Conservation (phyloP, 1,140 invertebrate genomes). For the Drosophila equinoxialis region DNA sequence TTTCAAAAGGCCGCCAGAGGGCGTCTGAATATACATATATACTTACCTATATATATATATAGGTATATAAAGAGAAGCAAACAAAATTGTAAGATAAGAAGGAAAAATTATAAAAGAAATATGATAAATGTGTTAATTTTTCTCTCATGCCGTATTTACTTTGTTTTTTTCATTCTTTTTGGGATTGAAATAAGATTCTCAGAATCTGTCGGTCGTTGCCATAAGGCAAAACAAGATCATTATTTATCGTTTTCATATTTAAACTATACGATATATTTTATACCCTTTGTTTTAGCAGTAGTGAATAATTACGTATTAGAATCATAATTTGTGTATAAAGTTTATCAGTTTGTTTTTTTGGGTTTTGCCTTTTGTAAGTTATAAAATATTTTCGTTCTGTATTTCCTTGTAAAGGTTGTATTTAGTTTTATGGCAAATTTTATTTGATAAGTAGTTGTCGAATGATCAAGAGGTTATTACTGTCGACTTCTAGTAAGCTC, state of each 20-base stretch:
- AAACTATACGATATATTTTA: background rate
- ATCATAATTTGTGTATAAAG: too few relatives aligned
- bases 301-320: too few relatives aligned
- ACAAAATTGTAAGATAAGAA: slow-evolving; percentile 2
- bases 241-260: slow-evolving; percentile 11
- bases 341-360: too few relatives aligned
- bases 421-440: too few relatives aligned
- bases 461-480: too few relatives aligned
- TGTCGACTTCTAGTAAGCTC: too few relatives aligned
- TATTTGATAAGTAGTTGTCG: too few relatives aligned
- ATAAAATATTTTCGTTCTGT: too few relatives aligned
- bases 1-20: background rate
- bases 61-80: background rate
- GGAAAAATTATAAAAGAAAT: slow-evolving; percentile 9
- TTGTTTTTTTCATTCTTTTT: background rate
- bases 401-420: too few relatives aligned
- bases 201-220: slow-evolving; percentile 7
- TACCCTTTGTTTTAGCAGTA: too few relatives aligned
- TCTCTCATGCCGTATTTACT: background rate
- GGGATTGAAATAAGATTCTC: background rate
- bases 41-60: background rate
- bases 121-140: slow-evolving; percentile 14
- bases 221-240: background rate
- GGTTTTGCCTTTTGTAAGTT: too few relatives aligned
- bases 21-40: background rate